Percentiles rank a stretch among this genome's conserved stretches.
Evolutionary conservation across 1,140 invertebrate species (phyloP).

Genomic region (Bombus balteatus): DNA sequence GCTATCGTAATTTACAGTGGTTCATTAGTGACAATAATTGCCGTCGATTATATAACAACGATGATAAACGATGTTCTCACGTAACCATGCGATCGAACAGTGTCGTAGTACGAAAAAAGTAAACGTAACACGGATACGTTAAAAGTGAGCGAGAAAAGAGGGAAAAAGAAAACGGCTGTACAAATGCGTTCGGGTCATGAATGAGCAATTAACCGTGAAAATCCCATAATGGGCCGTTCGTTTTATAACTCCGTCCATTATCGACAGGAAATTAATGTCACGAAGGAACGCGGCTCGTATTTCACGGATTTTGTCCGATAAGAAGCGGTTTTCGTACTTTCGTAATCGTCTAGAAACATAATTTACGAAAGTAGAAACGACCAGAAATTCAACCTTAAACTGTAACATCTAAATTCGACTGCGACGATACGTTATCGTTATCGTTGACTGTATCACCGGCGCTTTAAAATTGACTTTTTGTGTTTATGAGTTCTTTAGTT

Average conservation of each 20-base stretch:
- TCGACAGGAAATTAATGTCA: constrained; percentile 26
- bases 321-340: not conserved
- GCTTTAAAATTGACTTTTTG: not conserved
- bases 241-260: constrained; percentile 8
- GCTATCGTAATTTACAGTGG: not conserved
- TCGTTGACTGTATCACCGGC: not conserved
- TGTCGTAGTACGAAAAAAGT: not conserved
- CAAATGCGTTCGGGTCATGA: not conserved
- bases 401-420: not conserved
- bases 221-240: not conserved
- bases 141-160: not conserved
- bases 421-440: not conserved
- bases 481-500: not conserved
- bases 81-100: not conserved
- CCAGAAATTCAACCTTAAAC: not conserved
- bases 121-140: not conserved
- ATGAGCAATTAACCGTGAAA: constrained; percentile 22
- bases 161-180: too few relatives aligned
- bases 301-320: constrained; percentile 9
- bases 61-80: too few relatives aligned
- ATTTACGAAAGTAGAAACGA: not conserved
- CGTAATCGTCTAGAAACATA: not conserved
- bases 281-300: not conserved
- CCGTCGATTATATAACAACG: not conserved
- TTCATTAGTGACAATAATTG: not conserved